A percentile compares a stretch with the other conserved stretches of the same genome.
Conservation (phyloP, 1,140 invertebrate species). For the Stegodyphus dumicola region DNA sequence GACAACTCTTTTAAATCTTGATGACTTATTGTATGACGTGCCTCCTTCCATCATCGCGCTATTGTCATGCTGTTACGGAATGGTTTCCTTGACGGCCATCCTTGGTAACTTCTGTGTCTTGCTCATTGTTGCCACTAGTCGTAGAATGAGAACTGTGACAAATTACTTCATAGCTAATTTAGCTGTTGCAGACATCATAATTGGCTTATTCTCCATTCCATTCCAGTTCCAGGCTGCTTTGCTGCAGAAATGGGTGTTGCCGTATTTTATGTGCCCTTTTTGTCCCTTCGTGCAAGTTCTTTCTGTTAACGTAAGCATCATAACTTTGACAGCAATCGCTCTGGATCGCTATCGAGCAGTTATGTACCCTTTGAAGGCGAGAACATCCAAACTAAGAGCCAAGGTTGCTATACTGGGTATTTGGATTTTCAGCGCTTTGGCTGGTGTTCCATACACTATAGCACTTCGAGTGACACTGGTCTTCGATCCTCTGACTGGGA, state of each 20-base stretch:
- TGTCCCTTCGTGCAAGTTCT: slow-evolving; percentile 84
- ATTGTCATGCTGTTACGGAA: not conserved
- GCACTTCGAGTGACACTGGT: slow-evolving; percentile 6
- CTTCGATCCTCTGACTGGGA: slow-evolving; percentile 4
- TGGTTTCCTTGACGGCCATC: slow-evolving; percentile 71
- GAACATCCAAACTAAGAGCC: slow-evolving; percentile 14
- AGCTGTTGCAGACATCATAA: slow-evolving; percentile 89
- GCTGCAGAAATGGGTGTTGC: slow-evolving; percentile 85
- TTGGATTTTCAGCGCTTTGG: slow-evolving; percentile 20
- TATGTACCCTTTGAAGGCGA: slow-evolving; percentile 78
- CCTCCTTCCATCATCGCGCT: not conserved
- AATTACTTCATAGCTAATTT: slow-evolving; percentile 94
- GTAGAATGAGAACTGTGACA: slow-evolving; percentile 87
- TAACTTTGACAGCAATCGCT: slow-evolving; percentile 86
- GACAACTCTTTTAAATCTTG: too few species aligned
- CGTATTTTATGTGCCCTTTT: slow-evolving; percentile 78
- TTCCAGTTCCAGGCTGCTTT: slow-evolving; percentile 81
- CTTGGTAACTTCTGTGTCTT: slow-evolving; percentile 86
- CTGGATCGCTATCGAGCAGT: slow-evolving; percentile 89
- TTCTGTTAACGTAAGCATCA: slow-evolving; percentile 85
- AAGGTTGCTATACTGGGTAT: slow-evolving; percentile 41
- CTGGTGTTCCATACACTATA: slow-evolving; percentile 12
- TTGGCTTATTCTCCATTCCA: slow-evolving; percentile 86
- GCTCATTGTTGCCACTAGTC: slow-evolving; percentile 86
- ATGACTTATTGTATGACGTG: not conserved